These are phyloP conservation scores for Dipodomys stephensi DNA, from an alignment of 2,113 vertebrate species.

Conservation along the genomic window DNA sequence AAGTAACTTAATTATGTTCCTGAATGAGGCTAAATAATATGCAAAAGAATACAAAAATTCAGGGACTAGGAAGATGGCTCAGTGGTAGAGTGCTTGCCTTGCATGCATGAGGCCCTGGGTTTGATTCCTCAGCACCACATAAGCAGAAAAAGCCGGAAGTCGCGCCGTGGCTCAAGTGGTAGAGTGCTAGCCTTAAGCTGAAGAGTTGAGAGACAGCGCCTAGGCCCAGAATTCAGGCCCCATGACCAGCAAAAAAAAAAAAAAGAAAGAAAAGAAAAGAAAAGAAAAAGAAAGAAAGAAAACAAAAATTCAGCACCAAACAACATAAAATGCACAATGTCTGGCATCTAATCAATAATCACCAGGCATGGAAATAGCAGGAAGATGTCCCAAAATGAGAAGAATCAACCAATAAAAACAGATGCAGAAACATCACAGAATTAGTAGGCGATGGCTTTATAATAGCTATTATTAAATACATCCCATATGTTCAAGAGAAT, in stretches of 20 bases:
- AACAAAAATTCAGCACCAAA: not conserved
- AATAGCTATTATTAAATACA: not conserved
- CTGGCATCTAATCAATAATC: not conserved
- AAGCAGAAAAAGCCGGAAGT: too few species aligned
- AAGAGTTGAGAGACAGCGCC: too few species aligned
- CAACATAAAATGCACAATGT: conserved; percentile 1
- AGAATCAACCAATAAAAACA: not conserved
- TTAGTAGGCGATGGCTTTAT: not conserved
- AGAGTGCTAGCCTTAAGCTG: too few species aligned
- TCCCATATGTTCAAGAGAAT: not conserved
- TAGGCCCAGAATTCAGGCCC: too few species aligned
- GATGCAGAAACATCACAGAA: not conserved
- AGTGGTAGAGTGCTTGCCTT: too few species aligned
- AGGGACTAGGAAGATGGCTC: not conserved
- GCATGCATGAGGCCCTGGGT: too few species aligned
- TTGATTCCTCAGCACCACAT: too few species aligned
- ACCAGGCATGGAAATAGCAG: not conserved
- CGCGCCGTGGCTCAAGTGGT: too few species aligned
- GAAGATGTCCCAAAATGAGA: not conserved
- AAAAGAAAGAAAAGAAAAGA: too few species aligned
- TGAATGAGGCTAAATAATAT: conserved; percentile 20
- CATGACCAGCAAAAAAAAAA: too few species aligned
- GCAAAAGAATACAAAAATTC: not conserved
- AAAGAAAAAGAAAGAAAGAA: not conserved
- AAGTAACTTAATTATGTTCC: not conserved